Evolutionary conservation across 2,797 vertebrate genomes (phyloP), one percentile per base, ranked within the genome.

Genomic region (Brachymystax lenok): DNA sequence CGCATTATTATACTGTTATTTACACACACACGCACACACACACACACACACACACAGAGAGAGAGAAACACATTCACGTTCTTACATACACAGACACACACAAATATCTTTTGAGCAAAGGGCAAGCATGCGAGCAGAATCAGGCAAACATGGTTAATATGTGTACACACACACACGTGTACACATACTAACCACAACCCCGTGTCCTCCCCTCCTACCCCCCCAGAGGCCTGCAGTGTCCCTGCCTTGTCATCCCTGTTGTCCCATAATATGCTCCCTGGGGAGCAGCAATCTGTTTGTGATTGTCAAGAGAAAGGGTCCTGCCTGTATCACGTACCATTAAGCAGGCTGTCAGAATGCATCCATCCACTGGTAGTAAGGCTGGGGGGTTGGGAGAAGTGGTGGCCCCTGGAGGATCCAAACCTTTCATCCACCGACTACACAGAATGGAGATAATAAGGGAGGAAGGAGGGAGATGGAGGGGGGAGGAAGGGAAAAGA

Each of bases 281-380:
- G 88, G 87, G 93, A 92, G 91, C 93, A 90, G 88, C 91, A 93
- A 94, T 94, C 93, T 94, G 92, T 92, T 94, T 93, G 90, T 88
- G 88, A 91, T 92, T 89, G 93, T 85, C 79, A 93, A 91, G 89
- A 88, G 88, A 88, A 93, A 93, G 91, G 87, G 84, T 75, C 82
- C 83, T 84, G 89, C 80, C 89, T 89, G 89, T 90, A 92, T 94
- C 91, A 89, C 89, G 85, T 93, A 92, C 93, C 92, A 92, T 93
- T 92, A 93, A 91, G 90, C 89, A 89, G 14, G 89, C 92, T 88
- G 87, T 93, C 90, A 91, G 89, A 92, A 92, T 76, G 84, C 84
- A 85, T 92, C 80, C 14, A 54, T 54, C 52, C 52, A 54, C 3
- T 46, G 40, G 84, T 84, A 75, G 74, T 82, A 88, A 89, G 87